Base-by-base conservation (phyloP, 2,113 vertebrate genomes). In the Dromiciops gliroides region DNA sequence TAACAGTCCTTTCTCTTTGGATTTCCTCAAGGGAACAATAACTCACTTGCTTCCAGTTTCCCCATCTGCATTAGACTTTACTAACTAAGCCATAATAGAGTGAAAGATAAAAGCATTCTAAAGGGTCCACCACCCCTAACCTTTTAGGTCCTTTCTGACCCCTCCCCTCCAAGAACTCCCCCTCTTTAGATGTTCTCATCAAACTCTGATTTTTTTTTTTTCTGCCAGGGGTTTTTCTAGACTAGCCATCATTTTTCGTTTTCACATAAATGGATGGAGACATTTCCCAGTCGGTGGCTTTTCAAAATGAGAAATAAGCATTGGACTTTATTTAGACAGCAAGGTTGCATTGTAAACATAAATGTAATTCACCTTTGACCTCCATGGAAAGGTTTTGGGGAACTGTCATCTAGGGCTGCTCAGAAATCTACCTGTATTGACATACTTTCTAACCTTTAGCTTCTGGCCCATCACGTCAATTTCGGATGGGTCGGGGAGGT, bases 21-120 rank as follows among this genome's bases (percentile, higher is more conserved):
- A 90, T 83, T 83, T 83, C 19, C 67, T n/a, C 67, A 83, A 83
- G 67, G 67, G 67, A 83, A 44, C 67, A 83, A 83, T 83, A 83
- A 83, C n/a, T 83, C n/a, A 44, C n/a, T 83, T 44, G 67, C 48
- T 90, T 90, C 89, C 89, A 90, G 89, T 90, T 48, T 90, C 5
- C 48, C 89, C 48, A 48, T 50, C 48, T 50, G 47, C n/a, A 48
- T 90, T 50, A 48, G 48, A 49, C 89, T 90, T 90, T 50, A 25
- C 89, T 97, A 93, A 96, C 90, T 90, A 91, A 97, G 96, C 95
- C 97, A 96, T 95, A 92, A 97, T 93, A 95, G 94, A 96, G 95
- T 92, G 89, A 19, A 12, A 48, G 89, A 90, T 90, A 83, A 83
- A 83, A 83, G 67, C 37, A 44, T 83, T 83, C 19, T 44, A 83